These are phyloP conservation scores for Adela reaumurella DNA, from an alignment of 2,888 invertebrate species.

Conservation along the genomic window DNA sequence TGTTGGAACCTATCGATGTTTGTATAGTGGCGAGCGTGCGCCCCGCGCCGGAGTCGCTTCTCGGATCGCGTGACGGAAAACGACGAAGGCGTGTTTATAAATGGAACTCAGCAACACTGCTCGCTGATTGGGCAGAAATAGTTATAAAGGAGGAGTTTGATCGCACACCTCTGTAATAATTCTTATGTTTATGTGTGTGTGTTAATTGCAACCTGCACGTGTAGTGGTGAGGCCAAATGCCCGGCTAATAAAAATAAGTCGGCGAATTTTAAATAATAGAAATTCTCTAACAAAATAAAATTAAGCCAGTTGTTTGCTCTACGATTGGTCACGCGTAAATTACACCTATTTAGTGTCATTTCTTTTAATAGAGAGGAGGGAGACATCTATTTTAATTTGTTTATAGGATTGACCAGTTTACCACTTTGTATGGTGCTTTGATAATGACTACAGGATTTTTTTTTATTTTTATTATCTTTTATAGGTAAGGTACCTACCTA, in stretches of 20 bases:
- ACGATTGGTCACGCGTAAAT: neutral
- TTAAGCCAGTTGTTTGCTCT: neutral
- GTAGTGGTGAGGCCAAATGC: conserved; percentile 23
- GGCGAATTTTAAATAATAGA: neutral
- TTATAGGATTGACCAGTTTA: too few relatives aligned
- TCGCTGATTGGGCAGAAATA: conserved; percentile 43
- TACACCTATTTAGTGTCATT: neutral
- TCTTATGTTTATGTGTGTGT: conserved; percentile 22
- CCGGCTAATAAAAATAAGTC: neutral
- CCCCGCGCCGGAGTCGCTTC: conserved; percentile 54
- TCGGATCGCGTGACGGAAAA: conserved; percentile 45
- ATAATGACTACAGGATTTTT: too few relatives aligned
- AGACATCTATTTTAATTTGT: neutral
- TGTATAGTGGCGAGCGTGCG: conserved; percentile 23
- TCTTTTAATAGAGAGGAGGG: neutral
- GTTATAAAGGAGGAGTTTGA: conserved; percentile 40
- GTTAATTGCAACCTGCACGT: conserved; percentile 51
- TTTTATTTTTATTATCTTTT: too few relatives aligned
- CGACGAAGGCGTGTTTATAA: conserved; percentile 47
- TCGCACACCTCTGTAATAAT: conserved; percentile 28
- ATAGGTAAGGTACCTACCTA: too few relatives aligned
- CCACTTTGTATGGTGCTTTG: too few relatives aligned
- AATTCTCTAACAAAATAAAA: neutral
- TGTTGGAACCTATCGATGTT: neutral
- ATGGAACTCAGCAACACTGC: conserved; percentile 43